These are phyloP conservation scores for Oryctes rhinoceros DNA, from an alignment of 1,140 invertebrate species.

Conservation along the genomic window DNA sequence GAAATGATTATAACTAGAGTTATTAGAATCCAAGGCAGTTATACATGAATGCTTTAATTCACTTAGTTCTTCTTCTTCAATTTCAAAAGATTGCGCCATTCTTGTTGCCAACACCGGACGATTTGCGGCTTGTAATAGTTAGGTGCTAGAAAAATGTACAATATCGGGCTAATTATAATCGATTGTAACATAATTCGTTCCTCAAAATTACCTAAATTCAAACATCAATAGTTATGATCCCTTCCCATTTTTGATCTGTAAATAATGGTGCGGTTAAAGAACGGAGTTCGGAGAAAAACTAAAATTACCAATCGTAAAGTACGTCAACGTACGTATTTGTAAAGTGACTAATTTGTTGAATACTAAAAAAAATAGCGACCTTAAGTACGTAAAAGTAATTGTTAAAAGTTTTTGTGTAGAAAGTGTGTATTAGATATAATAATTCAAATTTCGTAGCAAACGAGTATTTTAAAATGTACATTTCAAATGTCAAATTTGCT, in stretches of 20 bases:
- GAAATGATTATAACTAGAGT: constrained; percentile 62
- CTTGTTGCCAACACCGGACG: background rate
- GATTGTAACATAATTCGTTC: background rate
- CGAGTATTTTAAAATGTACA: constrained; percentile 13
- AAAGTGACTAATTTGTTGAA: no score
- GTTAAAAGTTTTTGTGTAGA: no score
- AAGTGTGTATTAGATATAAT: no score
- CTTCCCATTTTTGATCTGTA: background rate
- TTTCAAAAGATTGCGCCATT: constrained; percentile 15
- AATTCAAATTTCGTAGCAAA: background rate
- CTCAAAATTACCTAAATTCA: no score
- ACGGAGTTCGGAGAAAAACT: background rate
- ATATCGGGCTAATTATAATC: background rate
- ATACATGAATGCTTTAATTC: background rate
- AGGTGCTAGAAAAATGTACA: background rate
- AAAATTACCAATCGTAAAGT: background rate
- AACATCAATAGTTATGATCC: background rate
- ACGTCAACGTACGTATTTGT: no score
- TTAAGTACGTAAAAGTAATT: no score
- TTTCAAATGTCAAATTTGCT: background rate
- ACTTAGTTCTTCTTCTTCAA: background rate
- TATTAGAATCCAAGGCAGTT: constrained; percentile 41
- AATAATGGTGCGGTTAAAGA: background rate
- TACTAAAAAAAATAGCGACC: no score
- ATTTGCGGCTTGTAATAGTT: background rate